These are phyloP conservation scores for Epirrita christyi DNA, from an alignment of 2,888 invertebrate genomes.

Conservation along the genomic window DNA sequence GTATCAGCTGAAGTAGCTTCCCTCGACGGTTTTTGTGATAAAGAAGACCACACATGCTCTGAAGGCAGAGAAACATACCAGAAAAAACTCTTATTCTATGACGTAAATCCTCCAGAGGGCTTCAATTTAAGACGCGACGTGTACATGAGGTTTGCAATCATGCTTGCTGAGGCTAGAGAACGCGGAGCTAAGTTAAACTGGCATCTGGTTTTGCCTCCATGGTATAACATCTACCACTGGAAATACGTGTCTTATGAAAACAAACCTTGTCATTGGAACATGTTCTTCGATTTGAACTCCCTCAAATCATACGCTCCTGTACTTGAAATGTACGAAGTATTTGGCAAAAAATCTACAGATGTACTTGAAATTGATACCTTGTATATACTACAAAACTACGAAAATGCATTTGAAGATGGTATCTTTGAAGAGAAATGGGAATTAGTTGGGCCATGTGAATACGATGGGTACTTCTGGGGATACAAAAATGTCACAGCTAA, in stretches of 20 bases:
- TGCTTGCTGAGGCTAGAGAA: conserved; percentile 88
- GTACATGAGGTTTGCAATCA: conserved; percentile 95
- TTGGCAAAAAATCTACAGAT: conserved; percentile 32
- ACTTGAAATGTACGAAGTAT: conserved; percentile 93
- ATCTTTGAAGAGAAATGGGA: conserved; percentile 94
- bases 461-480: conserved; percentile 87
- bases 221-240: conserved; percentile 97
- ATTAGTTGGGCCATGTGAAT: conserved; percentile 66
- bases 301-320: conserved; percentile 92
- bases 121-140: conserved; percentile 98
- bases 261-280: conserved; percentile 90
- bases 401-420: conserved; percentile 92
- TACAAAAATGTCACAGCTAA: conserved; percentile 88
- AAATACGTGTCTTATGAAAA: conserved; percentile 76
- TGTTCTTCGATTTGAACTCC: conserved; percentile 93
- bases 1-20: conserved; percentile 21
- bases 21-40: conserved; percentile 30
- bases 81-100: conserved; percentile 93
- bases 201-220: conserved; percentile 94
- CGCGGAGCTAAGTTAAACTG: conserved; percentile 77
- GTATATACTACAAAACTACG: conserved; percentile 93
- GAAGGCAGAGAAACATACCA: conserved; percentile 3
- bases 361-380: conserved; percentile 88
- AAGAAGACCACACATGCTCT: conserved; percentile 16
- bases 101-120: conserved; percentile 97